Evolutionary conservation across 2,888 invertebrate species (phyloP).

Genomic region (Phragmatobia fuliginosa): DNA sequence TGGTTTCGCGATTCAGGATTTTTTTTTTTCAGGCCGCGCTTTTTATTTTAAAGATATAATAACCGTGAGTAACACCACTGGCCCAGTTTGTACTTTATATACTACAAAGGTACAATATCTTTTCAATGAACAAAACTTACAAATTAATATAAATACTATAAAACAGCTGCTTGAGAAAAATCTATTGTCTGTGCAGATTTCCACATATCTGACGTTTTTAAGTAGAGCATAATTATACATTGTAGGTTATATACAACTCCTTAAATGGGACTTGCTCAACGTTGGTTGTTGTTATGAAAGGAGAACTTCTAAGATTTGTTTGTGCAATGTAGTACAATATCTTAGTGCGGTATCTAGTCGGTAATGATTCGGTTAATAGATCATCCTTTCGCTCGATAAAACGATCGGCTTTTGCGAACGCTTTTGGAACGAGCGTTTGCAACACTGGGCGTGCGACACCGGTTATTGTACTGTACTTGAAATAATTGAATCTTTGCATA

Average conservation of each 20-base stretch:
- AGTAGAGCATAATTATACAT: constrained; percentile 42
- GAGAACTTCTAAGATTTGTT: constrained; percentile 57
- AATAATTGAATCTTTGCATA: neutral
- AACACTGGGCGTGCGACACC: constrained; percentile 53
- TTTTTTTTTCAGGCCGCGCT: no score
- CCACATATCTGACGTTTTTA: constrained; percentile 31
- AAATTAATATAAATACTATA: no score
- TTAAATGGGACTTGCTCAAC: constrained; percentile 47
- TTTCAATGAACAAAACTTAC: no score
- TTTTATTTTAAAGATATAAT: no score
- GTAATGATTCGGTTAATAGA: constrained; percentile 54
- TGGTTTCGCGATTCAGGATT: no score
- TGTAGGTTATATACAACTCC: constrained; percentile 39
- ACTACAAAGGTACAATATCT: no score
- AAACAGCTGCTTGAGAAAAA: constrained; percentile 1
- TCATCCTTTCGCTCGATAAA: constrained; percentile 62
- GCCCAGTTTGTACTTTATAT: no score
- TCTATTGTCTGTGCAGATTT: constrained; percentile 19
- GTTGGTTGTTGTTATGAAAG: constrained; percentile 54
- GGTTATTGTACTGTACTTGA: constrained; percentile 34
- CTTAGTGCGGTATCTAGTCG: constrained; percentile 34
- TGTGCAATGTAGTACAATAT: constrained; percentile 68
- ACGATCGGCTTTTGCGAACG: constrained; percentile 55
- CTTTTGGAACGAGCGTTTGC: no score
- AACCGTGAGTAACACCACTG: no score